Conservation (phyloP, 2,113 vertebrate species). For the Cyanocitta stelleri region DNA sequence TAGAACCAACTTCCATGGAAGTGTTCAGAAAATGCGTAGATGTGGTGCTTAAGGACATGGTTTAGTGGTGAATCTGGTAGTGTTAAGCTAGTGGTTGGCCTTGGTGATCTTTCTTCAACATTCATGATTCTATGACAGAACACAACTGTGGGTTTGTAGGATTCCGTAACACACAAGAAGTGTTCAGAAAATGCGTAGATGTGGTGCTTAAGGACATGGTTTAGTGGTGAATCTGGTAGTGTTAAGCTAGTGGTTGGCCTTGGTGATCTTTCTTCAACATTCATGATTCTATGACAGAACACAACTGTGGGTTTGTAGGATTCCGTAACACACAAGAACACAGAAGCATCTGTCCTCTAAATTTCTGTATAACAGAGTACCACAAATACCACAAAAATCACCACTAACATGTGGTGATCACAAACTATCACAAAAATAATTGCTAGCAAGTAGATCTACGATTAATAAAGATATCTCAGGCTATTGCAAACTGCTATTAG, state of each 20-base stretch:
- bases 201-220: not conserved
- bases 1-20: not conserved
- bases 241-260: not conserved
- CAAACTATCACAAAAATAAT: not conserved
- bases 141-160: rapidly evolving
- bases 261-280: not conserved
- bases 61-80: not conserved
- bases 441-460: not conserved
- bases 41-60: not conserved
- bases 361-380: not conserved
- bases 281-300: not conserved
- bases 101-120: not conserved
- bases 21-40: not conserved
- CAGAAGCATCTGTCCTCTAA: not conserved
- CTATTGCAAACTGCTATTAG: not conserved
- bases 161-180: not conserved
- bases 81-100: not conserved
- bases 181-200: not conserved
- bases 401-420: not conserved
- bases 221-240: not conserved
- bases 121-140: not conserved
- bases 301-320: rapidly evolving
- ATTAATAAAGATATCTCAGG: not conserved
- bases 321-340: not conserved
- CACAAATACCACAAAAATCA: not conserved